Conservation (phyloP, 2,113 vertebrate genomes). For the Malurus alboscapulatus region DNA sequence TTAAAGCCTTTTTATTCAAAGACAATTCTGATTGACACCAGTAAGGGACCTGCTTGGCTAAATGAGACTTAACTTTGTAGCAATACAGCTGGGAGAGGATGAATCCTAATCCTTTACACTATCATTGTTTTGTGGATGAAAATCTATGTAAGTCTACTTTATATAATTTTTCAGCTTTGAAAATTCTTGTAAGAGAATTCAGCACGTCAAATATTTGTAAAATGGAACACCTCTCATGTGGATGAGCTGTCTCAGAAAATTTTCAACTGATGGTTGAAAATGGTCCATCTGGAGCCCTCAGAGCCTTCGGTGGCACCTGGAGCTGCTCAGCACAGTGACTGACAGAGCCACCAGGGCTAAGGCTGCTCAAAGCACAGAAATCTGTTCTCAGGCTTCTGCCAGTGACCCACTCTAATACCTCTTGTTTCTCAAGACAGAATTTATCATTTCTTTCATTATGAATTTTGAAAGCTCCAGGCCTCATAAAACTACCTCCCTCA, state of each 20-base stretch:
- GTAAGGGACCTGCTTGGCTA: not conserved
- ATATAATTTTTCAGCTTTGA: not conserved
- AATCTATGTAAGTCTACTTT: not conserved
- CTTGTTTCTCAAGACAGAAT: not conserved
- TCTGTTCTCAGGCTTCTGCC: not conserved
- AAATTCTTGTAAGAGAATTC: not conserved
- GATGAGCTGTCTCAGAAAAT: not conserved
- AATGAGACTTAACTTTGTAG: not conserved
- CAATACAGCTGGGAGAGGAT: not conserved
- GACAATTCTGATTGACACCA: not conserved
- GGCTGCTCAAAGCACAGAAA: not conserved
- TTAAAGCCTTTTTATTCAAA: not conserved
- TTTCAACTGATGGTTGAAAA: not conserved
- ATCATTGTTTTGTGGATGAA: not conserved
- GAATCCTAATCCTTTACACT: not conserved
- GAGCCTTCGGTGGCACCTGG: not conserved
- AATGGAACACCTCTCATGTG: not conserved
- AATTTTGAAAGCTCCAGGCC: not conserved
- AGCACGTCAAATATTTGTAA: not conserved
- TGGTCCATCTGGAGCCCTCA: not conserved
- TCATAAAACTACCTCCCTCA: not conserved
- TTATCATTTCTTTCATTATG: not conserved
- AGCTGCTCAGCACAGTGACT: fast-evolving
- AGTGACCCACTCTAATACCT: not conserved
- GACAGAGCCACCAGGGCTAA: fast-evolving